A percentile compares a stretch with the other conserved stretches of the same genome.
Evolutionary conservation across 2,113 vertebrate species (phyloP).

Genomic region (Aplodontia rufa): DNA sequence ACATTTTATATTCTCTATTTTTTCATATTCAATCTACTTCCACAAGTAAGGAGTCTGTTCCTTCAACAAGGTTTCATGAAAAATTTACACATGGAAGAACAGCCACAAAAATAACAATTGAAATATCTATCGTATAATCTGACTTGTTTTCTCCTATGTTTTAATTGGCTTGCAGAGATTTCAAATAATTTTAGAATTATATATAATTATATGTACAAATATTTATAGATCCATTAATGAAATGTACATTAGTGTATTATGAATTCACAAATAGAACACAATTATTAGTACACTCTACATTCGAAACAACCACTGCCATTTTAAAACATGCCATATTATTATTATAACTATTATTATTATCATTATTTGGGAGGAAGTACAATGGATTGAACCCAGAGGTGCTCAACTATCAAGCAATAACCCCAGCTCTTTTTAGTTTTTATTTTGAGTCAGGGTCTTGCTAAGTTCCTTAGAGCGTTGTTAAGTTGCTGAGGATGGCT

Average conservation of each 20-base stretch:
- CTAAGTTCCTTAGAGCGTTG: too few relatives aligned
- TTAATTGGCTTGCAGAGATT: background rate
- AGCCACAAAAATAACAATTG: background rate
- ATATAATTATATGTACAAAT: background rate
- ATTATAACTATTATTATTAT: too few relatives aligned
- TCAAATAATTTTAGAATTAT: conserved; percentile 15
- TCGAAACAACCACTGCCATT: background rate
- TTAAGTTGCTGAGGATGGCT: too few relatives aligned
- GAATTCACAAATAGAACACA: background rate
- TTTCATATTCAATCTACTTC: background rate
- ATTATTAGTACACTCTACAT: background rate
- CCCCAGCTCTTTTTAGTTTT: too few relatives aligned
- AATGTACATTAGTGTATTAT: background rate
- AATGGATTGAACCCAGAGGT: too few relatives aligned
- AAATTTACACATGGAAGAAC: background rate
- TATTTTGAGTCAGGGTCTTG: too few relatives aligned
- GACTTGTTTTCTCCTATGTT: background rate
- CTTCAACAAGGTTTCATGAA: background rate
- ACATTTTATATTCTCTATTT: background rate
- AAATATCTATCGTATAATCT: background rate
- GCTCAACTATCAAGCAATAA: too few relatives aligned
- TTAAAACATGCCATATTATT: background rate
- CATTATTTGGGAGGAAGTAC: too few relatives aligned
- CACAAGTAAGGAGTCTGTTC: background rate
- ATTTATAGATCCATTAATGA: background rate